Conservation (phyloP, 2,888 invertebrate genomes). For the Ecdyonurus torrentis region DNA sequence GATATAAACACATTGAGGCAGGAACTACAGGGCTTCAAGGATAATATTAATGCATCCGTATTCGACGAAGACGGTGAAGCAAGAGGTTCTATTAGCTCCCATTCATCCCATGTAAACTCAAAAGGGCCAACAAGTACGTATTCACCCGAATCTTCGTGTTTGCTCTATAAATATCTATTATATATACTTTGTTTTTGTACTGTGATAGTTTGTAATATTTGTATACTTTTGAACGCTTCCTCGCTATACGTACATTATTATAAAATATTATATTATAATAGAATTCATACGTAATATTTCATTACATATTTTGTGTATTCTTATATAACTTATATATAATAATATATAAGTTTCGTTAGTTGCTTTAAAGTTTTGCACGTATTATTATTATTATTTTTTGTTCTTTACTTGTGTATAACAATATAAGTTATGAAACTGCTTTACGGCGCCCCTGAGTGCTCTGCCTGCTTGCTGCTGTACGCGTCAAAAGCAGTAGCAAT, state of each 20-base stretch:
- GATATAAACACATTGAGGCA: conserved; percentile 32
- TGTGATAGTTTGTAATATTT: no score
- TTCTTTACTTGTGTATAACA: not conserved
- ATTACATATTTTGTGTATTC: not conserved
- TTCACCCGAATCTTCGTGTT: no score
- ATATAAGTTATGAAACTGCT: not conserved
- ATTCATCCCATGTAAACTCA: conserved; percentile 12
- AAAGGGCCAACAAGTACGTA: conserved; percentile 15
- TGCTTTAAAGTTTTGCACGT: not conserved
- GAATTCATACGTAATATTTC: no score
- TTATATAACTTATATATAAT: no score
- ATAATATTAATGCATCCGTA: conserved; percentile 12
- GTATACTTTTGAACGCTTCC: no score
- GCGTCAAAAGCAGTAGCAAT: not conserved
- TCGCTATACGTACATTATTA: no score
- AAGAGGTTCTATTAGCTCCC: conserved; percentile 13
- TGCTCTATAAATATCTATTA: no score
- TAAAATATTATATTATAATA: no score
- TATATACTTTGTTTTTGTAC: no score
- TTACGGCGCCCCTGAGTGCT: not conserved
- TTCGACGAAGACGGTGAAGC: conserved; percentile 13
- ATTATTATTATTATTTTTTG: not conserved
- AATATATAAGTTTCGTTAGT: no score
- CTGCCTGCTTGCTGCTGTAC: not conserved
- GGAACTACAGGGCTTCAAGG: conserved; percentile 13